Evolutionary conservation across 2,113 vertebrate species (phyloP).

Genomic region (Oceanodroma tethys): DNA sequence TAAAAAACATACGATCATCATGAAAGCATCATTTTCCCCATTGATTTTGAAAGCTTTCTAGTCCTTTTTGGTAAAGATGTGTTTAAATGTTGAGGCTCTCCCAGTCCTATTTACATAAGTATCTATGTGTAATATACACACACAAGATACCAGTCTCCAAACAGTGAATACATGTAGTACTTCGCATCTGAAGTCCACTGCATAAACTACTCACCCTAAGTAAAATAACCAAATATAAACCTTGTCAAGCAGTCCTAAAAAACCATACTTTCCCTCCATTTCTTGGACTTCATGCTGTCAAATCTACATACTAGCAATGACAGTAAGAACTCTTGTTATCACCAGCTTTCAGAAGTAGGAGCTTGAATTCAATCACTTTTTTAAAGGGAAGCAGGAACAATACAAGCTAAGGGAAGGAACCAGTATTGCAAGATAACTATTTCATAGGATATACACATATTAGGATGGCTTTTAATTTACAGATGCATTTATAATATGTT

Average conservation of each 20-base stretch:
- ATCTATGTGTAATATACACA: accelerated
- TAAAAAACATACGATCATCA: accelerated
- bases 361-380: neutral
- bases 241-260: neutral
- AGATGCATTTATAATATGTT: neutral
- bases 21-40: neutral
- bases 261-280: neutral
- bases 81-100: neutral
- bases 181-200: neutral
- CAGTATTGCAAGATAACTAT: neutral
- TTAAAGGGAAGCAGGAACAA: neutral
- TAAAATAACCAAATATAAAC: neutral
- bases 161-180: accelerated
- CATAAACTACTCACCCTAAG: neutral
- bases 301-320: neutral
- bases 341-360: neutral
- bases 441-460: accelerated
- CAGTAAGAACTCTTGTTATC: neutral
- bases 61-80: neutral
- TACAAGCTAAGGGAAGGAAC: neutral
- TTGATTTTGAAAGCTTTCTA: neutral
- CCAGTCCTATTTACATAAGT: too few species aligned
- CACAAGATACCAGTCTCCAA: neutral
- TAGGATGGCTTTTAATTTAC: neutral
- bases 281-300: neutral